These are phyloP conservation scores for Carcina quercana DNA, from an alignment of 2,888 invertebrate genomes.

Conservation along the genomic window DNA sequence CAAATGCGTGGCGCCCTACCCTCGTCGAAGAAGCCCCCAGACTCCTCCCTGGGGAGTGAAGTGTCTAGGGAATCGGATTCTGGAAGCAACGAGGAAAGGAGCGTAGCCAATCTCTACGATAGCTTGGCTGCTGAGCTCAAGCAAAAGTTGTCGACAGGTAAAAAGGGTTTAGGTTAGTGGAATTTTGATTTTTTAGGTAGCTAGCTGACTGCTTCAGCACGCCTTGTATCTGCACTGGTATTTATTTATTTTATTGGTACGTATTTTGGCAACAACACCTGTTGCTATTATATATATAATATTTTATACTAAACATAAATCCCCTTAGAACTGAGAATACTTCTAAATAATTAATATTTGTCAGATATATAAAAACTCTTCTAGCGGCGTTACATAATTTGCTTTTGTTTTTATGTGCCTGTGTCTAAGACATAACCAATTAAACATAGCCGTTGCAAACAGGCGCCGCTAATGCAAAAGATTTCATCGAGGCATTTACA, in stretches of 20 bases:
- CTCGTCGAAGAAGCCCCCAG: constrained; percentile 76
- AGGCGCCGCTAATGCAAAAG: no score
- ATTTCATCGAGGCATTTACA: no score
- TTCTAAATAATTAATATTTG: no score
- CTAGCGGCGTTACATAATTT: no score
- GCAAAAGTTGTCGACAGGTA: constrained; percentile 74
- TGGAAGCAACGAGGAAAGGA: constrained; percentile 81
- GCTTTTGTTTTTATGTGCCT: no score
- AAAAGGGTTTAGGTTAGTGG: constrained; percentile 66
- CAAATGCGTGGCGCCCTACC: constrained; percentile 75
- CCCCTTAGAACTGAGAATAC: no score
- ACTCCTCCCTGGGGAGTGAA: constrained; percentile 84
- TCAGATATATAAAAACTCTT: no score
- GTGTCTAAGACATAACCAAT: no score
- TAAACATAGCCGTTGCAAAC: no score
- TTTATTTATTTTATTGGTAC: constrained; percentile 22
- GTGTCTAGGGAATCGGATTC: constrained; percentile 82
- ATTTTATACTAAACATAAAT: no score
- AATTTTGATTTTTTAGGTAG: constrained; percentile 33
- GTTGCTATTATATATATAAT: no score
- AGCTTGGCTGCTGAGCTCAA: constrained; percentile 94
- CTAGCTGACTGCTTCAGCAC: constrained; percentile 22
- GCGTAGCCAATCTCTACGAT: constrained; percentile 87
- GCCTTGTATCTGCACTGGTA: constrained; percentile 23
- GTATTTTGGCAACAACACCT: constrained; percentile 76